Percentiles rank a stretch among this genome's conserved stretches.
Evolutionary conservation across 2,113 vertebrate species (phyloP).

Genomic region (Aix galericulata): DNA sequence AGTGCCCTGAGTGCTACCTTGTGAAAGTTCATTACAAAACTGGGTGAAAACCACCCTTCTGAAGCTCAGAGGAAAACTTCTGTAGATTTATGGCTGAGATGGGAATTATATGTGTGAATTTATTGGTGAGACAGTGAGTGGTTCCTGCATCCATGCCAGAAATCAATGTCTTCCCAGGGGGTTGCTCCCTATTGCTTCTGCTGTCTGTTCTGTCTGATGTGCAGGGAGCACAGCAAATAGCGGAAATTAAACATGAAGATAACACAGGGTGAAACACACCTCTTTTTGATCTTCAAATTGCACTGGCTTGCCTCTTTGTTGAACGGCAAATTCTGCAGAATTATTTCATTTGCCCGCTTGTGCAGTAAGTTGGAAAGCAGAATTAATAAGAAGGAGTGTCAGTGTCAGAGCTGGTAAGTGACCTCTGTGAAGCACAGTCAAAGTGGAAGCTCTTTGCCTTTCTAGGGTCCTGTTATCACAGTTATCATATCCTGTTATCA

Average conservation of each 20-base stretch:
- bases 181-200: not conserved
- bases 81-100: not conserved
- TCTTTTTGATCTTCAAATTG: slow-evolving; percentile 5
- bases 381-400: not conserved
- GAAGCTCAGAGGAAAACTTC: not conserved
- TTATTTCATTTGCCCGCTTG: not conserved
- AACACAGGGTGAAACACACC: slow-evolving; percentile 12
- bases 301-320: not conserved
- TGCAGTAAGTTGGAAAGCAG: slow-evolving; percentile 25
- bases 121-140: not conserved
- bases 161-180: not conserved
- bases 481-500: too few species aligned
- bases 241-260: slow-evolving; percentile 11
- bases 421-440: fast-evolving
- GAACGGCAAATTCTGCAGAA: not conserved
- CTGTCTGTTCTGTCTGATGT: not conserved
- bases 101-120: not conserved
- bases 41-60: not conserved
- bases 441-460: not conserved
- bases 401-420: not conserved
- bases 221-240: not conserved
- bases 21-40: not conserved
- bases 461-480: fast-evolving
- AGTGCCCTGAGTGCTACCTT: not conserved
- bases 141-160: not conserved